Base-by-base conservation (phyloP, 2,797 vertebrate species). In the Pangasius krempfi region DNA sequence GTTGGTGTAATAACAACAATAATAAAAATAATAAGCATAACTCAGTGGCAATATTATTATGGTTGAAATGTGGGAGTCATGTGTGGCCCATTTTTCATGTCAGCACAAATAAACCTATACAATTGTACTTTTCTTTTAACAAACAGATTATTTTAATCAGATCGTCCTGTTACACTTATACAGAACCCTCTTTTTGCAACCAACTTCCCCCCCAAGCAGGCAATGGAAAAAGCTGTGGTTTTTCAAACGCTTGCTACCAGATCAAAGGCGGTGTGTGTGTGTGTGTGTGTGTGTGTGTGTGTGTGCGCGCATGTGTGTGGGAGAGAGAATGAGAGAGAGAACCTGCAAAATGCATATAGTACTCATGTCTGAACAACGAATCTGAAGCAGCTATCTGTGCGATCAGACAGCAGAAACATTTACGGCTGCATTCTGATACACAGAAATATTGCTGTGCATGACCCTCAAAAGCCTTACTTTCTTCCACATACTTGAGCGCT, bases 211-310 rank as follows among this genome's bases (percentile, higher is more conserved):
- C 93, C 94, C 93, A 73, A 47, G 44, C 94, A 94, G 92, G 92
- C 93, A 93, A 94, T 95, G 96, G 96, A 97, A 97, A 96, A 93
- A 93, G 92, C 91, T 96, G 96, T 78, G 93, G 97, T 96, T 96
- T 93, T 76, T 95, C 93, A 94, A 93, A 93, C 94, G 95, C 95
- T 95, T 88, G 83, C 94, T 90, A 92, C 91, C 89, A 93, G 95
- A 95, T 95, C 66, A 94, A 90, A 86, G 58, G 79, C 88, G 91
- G 92, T 92, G 91, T 60, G 20, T 62, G 56, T 5, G 0, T 27
- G 47, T 13, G 66, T 47, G 20, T 27, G 85, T 37, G 22, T 25
- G 84, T 56, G 66, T 30, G n/a, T 54, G 60, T 10, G 60, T 4
- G 60, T 1, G 54, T 4, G 54, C 4, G 7, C 0, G 12, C 9